Evolutionary conservation across 2,888 invertebrate species (phyloP).

Genomic region (Papilio elwesi): DNA sequence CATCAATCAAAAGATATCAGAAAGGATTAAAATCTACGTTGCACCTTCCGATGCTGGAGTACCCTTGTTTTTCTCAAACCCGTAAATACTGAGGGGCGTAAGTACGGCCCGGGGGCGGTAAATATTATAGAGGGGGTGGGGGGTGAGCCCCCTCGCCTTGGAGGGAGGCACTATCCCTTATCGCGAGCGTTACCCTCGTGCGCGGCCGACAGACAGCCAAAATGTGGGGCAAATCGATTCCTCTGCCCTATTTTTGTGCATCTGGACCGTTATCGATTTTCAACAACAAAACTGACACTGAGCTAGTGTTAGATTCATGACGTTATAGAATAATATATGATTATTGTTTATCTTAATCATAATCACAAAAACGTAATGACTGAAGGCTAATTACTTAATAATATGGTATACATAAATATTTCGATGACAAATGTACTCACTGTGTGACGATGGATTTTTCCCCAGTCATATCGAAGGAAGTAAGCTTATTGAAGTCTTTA

Average conservation of each 20-base stretch:
- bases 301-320: constrained; percentile 39
- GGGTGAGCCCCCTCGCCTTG: constrained; percentile 66
- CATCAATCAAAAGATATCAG: constrained; percentile 84
- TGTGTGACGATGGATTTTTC: too few species aligned
- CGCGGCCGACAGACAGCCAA: constrained; percentile 79
- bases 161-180: constrained; percentile 83
- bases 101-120: constrained; percentile 84
- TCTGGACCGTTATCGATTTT: constrained; percentile 83
- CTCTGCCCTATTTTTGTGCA: constrained; percentile 83
- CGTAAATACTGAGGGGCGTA: constrained; percentile 85
- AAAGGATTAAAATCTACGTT: constrained; percentile 85
- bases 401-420: too few species aligned
- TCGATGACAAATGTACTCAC: too few species aligned
- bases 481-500: too few species aligned
- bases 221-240: constrained; percentile 84
- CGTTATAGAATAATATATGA: not conserved
- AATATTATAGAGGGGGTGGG: constrained; percentile 81
- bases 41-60: constrained; percentile 83
- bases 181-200: constrained; percentile 83
- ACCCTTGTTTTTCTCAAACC: constrained; percentile 85
- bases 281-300: constrained; percentile 47
- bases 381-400: not conserved
- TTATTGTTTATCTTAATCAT: not conserved
- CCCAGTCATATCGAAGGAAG: too few species aligned
- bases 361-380: not conserved